Conservation (phyloP, 1,140 invertebrate genomes). For the Anadara kagoshimensis region DNA sequence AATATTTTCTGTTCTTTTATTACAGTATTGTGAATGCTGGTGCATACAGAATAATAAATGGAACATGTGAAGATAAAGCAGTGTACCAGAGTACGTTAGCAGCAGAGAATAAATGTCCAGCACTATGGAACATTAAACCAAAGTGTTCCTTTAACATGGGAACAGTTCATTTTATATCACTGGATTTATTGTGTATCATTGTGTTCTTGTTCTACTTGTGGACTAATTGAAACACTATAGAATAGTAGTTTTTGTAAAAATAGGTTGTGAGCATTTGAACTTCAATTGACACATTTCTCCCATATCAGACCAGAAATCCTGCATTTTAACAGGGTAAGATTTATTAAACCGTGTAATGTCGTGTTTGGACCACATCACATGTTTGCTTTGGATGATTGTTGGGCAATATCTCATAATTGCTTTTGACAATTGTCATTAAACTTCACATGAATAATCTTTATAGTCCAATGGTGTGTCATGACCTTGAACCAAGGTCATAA, state of each 20-base stretch:
- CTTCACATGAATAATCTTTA: no score
- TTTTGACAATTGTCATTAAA: no score
- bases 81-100: conserved; percentile 62
- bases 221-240: not conserved
- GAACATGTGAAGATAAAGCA: conserved; percentile 73
- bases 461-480: no score
- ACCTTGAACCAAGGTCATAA: no score
- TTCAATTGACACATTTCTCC: no score
- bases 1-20: conserved; percentile 17
- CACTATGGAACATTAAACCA: conserved; percentile 62
- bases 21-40: conserved; percentile 74
- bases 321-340: no score
- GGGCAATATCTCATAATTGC: no score
- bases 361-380: no score
- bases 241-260: not conserved
- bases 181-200: not conserved
- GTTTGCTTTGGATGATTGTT: no score
- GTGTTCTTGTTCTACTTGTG: not conserved
- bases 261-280: no score
- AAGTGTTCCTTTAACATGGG: conserved; percentile 59
- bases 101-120: conserved; percentile 69
- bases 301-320: no score
- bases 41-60: conserved; percentile 74
- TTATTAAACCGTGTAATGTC: no score
- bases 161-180: conserved; percentile 1